These are phyloP conservation scores for Craseonycteris thonglongyai DNA, from an alignment of 2,113 vertebrate species.

Conservation along the genomic window DNA sequence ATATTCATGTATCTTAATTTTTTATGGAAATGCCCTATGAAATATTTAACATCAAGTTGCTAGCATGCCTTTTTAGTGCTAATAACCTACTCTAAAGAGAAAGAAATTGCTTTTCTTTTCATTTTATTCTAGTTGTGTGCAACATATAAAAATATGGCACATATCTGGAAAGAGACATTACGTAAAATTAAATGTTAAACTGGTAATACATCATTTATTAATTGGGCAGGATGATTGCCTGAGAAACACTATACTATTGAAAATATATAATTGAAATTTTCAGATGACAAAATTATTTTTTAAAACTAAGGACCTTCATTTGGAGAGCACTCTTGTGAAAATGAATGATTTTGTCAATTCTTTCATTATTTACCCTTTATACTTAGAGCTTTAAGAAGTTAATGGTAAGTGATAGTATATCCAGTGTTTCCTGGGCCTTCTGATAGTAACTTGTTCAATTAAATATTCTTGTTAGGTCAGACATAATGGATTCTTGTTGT, in stretches of 20 bases:
- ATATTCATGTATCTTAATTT: conserved; percentile 11
- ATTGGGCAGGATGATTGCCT: conserved; percentile 8
- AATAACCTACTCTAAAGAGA: background rate
- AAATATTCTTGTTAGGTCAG: conserved; percentile 72
- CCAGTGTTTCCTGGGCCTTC: background rate
- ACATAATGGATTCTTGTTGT: conserved; percentile 54
- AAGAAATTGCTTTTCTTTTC: background rate
- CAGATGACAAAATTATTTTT: background rate
- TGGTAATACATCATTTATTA: background rate
- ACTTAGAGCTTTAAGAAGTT: conserved; percentile 30
- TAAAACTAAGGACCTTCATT: background rate
- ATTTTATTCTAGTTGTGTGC: background rate
- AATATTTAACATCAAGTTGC: conserved; percentile 12
- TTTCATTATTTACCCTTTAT: conserved; percentile 25
- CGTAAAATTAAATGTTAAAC: conserved; percentile 24
- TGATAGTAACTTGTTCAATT: conserved; percentile 60
- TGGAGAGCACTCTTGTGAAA: background rate
- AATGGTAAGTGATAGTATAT: conserved; percentile 38
- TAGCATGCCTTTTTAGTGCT: background rate
- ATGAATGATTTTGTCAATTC: background rate
- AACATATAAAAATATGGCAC: background rate
- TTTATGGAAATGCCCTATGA: background rate
- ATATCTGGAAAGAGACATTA: background rate
- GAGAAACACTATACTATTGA: background rate
- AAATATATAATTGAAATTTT: background rate